phyloP scores from a whole-genome alignment of 2,797 vertebrate species.

The Siniperca undulata region DNA sequence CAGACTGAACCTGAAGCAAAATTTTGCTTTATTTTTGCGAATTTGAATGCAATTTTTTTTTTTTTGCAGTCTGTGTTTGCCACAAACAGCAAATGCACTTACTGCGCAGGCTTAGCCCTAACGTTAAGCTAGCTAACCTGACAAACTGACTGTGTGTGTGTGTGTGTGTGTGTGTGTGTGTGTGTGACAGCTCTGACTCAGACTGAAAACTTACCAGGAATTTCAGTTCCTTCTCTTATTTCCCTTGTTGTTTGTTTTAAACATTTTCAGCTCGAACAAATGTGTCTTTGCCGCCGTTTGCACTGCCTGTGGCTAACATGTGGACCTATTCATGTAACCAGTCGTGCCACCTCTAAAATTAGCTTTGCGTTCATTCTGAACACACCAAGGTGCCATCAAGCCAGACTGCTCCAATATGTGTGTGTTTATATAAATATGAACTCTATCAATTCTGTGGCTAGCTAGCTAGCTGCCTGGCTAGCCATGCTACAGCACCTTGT shows the following conservation, averaged over 20 bases:
- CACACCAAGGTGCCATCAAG: background rate
- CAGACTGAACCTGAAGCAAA: background rate
- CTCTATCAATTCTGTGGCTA: background rate
- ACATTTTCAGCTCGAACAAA: background rate
- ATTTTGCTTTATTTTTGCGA: background rate
- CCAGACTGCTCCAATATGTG: too few species aligned
- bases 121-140: background rate
- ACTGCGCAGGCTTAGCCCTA: background rate
- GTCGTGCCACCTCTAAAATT: background rate
- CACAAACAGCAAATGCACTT: background rate
- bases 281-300: background rate
- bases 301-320: background rate
- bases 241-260: background rate
- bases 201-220: background rate
- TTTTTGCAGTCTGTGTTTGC: background rate
- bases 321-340: background rate
- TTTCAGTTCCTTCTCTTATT: background rate
- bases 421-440: too few species aligned
- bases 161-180: background rate
- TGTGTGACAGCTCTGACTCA: slow-evolving; percentile 18
- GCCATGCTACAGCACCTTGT: background rate
- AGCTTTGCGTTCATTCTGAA: slow-evolving; percentile 2
- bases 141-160: slow-evolving; percentile 12
- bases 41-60: background rate
- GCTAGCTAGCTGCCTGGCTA: background rate